These are phyloP conservation scores for Blastomussa wellsi DNA, from an alignment of 92 coral and sea anemone genomes.

Conservation along the genomic window DNA sequence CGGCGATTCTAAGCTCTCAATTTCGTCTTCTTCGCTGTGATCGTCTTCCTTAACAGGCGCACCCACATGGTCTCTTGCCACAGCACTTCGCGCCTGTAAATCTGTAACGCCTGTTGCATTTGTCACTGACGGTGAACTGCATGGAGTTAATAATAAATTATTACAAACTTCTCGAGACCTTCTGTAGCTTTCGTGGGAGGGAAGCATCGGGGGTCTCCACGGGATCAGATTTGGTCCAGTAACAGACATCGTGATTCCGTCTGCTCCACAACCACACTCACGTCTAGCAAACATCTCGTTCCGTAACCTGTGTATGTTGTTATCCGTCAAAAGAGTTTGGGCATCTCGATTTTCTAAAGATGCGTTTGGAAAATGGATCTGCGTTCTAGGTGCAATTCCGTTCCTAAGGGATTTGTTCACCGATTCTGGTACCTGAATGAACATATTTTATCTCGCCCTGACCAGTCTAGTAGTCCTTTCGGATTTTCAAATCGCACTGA, in stretches of 20 bases:
- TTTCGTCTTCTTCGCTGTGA: conserved; percentile 34
- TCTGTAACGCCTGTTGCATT: conserved; percentile 1
- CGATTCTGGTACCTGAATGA: conserved; percentile 41
- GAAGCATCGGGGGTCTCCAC: conserved; percentile 23
- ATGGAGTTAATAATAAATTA: neutral
- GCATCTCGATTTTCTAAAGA: conserved; percentile 9
- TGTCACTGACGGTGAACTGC: conserved; percentile 15
- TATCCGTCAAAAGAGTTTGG: conserved; percentile 5
- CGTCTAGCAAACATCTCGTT: conserved; percentile 6
- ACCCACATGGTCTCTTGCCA: neutral
- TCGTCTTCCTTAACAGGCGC: neutral
- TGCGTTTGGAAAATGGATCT: conserved; percentile 33
- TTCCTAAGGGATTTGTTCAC: conserved; percentile 37
- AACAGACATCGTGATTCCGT: neutral
- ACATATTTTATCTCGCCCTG: conserved; percentile 29
- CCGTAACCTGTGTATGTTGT: conserved; percentile 21
- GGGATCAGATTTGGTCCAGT: conserved; percentile 13
- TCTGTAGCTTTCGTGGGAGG: conserved; percentile 42
- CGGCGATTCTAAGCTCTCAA: conserved; percentile 42
- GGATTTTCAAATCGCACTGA: conserved; percentile 21
- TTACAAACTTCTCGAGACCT: conserved; percentile 16
- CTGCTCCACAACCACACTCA: conserved; percentile 28
- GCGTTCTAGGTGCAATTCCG: conserved; percentile 21
- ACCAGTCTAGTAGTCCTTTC: conserved; percentile 5
- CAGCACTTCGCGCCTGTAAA: neutral